Evolutionary conservation across 2,888 invertebrate species (phyloP).

Genomic region (Eugnorisma glareosa): DNA sequence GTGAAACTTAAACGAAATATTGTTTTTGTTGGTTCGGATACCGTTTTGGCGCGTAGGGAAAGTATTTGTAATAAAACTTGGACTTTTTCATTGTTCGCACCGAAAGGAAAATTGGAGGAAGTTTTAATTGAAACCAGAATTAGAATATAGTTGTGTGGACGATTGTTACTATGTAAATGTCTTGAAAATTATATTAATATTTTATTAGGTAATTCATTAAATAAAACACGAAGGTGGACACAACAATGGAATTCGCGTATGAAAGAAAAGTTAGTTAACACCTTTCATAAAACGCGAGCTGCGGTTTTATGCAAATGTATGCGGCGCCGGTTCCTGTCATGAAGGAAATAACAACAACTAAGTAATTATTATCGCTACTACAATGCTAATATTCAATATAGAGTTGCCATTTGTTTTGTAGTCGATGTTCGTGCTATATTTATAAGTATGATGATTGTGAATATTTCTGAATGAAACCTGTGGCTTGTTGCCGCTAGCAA

Average conservation of each 20-base stretch:
- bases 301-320: conserved; percentile 53
- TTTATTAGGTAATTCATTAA: conserved; percentile 49
- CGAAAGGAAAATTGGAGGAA: conserved; percentile 26
- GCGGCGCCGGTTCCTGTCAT: conserved; percentile 36
- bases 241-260: conserved; percentile 28
- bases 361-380: conserved; percentile 44
- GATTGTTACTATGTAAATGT: conserved; percentile 10
- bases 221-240: conserved; percentile 41
- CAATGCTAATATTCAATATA: conserved; percentile 41
- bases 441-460: background rate
- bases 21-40: conserved; percentile 51
- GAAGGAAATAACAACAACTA: conserved; percentile 45
- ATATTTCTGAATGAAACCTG: background rate
- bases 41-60: conserved; percentile 34
- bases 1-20: conserved; percentile 61
- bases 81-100: conserved; percentile 39
- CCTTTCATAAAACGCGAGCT: conserved; percentile 42
- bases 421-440: background rate
- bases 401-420: conserved; percentile 21
- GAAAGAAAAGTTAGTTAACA: conserved; percentile 44
- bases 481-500: background rate
- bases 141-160: background rate
- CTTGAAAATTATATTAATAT: conserved; percentile 28
- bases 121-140: conserved; percentile 45
- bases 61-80: conserved; percentile 48